A percentile compares a stretch with the other conserved stretches of the same genome.
These are phyloP conservation scores for Fulmarus glacialis DNA, from an alignment of 2,113 vertebrate genomes.

Conservation along the genomic window DNA sequence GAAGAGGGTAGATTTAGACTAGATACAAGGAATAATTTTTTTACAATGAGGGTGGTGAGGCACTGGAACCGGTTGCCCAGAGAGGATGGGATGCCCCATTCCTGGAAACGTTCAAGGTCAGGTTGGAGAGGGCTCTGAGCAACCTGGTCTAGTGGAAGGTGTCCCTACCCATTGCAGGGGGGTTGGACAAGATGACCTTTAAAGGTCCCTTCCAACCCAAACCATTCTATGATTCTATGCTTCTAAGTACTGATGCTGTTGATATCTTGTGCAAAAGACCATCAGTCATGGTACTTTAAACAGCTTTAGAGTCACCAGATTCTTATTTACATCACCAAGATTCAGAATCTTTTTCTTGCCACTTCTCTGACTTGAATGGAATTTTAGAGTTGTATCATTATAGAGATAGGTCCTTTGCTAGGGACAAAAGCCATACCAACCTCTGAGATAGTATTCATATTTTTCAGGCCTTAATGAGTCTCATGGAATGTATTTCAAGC, in stretches of 20 bases:
- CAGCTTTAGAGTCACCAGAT: not conserved
- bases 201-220: not conserved
- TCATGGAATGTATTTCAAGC: not conserved
- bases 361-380: not conserved
- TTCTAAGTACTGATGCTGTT: not conserved
- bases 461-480: not conserved
- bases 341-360: not conserved
- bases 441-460: not conserved
- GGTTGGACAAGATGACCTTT: not conserved
- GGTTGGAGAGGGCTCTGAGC: not conserved
- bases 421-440: not conserved
- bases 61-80: not conserved
- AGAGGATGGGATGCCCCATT: no score
- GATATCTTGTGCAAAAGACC: not conserved
- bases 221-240: not conserved
- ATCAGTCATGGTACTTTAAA: not conserved
- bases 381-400: not conserved
- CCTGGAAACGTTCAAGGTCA: not conserved
- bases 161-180: not conserved
- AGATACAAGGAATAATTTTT: not conserved
- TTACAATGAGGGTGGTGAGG: not conserved
- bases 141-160: not conserved
- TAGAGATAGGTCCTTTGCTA: not conserved
- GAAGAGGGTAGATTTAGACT: not conserved
- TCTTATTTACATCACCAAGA: not conserved